Evolutionary conservation across 2,797 vertebrate genomes (phyloP), one percentile per base, ranked within the genome.

Genomic region (Enteromius mattozi): DNA sequence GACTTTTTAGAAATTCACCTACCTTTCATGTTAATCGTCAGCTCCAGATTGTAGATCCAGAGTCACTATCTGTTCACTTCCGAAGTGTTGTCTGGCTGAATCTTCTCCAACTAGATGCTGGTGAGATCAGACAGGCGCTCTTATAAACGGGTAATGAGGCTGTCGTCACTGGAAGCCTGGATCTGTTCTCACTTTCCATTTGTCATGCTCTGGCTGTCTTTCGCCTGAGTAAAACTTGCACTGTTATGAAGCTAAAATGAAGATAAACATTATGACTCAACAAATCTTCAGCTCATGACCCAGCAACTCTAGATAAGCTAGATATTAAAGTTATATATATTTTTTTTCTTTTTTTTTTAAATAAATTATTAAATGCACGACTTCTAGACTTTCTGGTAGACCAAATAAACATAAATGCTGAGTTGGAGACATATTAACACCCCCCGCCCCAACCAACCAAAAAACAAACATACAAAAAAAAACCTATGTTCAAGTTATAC

Each of bases 61-160:
- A 75, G 59, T 78, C 75, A 45, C 76, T 85, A 21, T 35, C 35
- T 51, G 66, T 85, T 81, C 45, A 85, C 45, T 81, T 69, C 42
- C 37, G 59, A 69, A 54, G 78, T 59, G 42, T 42, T 76, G 69
- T 82, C 75, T 71, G n/a, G 65, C 47, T 59, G 83, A 84, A 80
- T 56, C 63, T 59, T 68, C 76, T 63, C 78, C 69, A 33, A 42
- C 59, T 89, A 81, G 30, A 85, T 17, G 33, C 37, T 74, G 71
- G 17, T 40, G 66, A 69, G 82, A 24, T 37, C 78, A 85, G 79
- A 84, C 69, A 87, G 9, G 70, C n/a, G 13, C 59, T 83, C 86
- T 92, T 92, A 92, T 92, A 89, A 61, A 24, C 40, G 77, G 75
- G 75, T 83, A 78, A 63, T 37, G 65, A 77, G 82, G 76, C 78